Conservation (phyloP, 2,797 vertebrate genomes). For the Macrochelys suwanniensis region DNA sequence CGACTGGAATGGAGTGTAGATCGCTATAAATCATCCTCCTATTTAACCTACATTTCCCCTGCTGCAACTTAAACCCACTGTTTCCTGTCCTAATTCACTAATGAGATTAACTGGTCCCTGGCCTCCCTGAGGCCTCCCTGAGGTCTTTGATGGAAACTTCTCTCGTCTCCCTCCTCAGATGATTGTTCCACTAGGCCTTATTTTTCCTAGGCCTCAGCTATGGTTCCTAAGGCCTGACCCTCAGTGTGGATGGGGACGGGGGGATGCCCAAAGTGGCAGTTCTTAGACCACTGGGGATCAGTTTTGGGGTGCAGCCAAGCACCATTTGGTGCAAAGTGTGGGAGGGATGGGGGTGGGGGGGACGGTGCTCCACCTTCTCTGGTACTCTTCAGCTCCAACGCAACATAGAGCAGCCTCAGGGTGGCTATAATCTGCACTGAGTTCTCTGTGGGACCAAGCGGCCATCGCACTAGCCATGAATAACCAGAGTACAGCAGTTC, state of each 20-base stretch:
- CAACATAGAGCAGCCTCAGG: background rate
- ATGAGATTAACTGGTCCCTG: conserved; percentile 55
- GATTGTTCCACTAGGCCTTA: background rate
- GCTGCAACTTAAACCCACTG: conserved; percentile 52
- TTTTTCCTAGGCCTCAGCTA: background rate
- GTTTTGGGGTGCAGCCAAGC: background rate
- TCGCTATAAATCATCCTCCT: conserved; percentile 57
- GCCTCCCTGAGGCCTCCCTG: conserved; percentile 23
- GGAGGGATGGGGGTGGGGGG: background rate
- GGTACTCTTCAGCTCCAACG: background rate
- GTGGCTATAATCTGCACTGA: background rate
- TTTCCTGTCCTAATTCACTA: conserved; percentile 71
- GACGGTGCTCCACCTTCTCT: background rate
- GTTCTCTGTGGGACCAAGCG: background rate
- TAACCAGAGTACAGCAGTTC: background rate
- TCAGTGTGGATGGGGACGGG: background rate
- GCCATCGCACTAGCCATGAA: background rate
- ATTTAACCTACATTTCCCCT: conserved; percentile 54
- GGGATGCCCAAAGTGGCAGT: background rate
- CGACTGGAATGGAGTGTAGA: conserved; percentile 2
- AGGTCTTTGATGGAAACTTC: conserved; percentile 10
- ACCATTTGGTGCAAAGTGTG: background rate
- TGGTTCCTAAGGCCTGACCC: background rate
- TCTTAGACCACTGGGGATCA: background rate
- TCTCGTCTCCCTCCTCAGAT: background rate